Evolutionary conservation across 2,888 invertebrate genomes (phyloP), one percentile per base, ranked within the genome.

Genomic region (Melanotus villosus): DNA sequence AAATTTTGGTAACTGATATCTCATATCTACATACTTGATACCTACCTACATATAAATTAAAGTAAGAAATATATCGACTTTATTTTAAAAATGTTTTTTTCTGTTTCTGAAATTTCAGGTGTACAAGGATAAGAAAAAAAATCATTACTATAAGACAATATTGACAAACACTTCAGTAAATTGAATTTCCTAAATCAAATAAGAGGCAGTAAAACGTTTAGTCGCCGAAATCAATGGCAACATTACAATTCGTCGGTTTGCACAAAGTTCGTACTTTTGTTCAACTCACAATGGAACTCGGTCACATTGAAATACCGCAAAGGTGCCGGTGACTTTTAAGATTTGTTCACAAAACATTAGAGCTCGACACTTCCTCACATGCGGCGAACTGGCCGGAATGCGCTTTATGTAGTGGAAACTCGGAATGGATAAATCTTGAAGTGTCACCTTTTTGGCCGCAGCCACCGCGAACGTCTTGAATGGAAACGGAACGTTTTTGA

Each of bases 391-490:
- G 68, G 45, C 72, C 68, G 73, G 66, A 75, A 76, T 73, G 71
- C 67, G 75, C 65, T 80, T 79, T 78, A 78, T 79, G 78, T 78
- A 76, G 77, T 75, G 77, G 76, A 79, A 79, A 77, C 72, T 74
- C 71, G 73, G 73, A 77, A 77, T 73, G 72, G 71, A 77, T 77
- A 77, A 77, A 77, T 77, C 74, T 73, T 56, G 10, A 38, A 69
- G 72, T 76, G 77, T 75, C 77, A 76, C 75, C 76, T 77, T 70
- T 73, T 64, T 70, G 68, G 65, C 59, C 63, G 47, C 62, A 65
- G 30, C 62, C 30, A 38, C 47, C 60, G 41, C 59, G 43, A 65
- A 52, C 50, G 59, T 54, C 41, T 65, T 57, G 21, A 65, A 65
- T 65, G 50, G 58, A 65, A 65, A 50, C 57, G 23, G 50, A 59